Percentiles rank a stretch among this genome's conserved stretches.
Conservation (phyloP, 23 tunicate species). For the Oikopleura dioica region DNA sequence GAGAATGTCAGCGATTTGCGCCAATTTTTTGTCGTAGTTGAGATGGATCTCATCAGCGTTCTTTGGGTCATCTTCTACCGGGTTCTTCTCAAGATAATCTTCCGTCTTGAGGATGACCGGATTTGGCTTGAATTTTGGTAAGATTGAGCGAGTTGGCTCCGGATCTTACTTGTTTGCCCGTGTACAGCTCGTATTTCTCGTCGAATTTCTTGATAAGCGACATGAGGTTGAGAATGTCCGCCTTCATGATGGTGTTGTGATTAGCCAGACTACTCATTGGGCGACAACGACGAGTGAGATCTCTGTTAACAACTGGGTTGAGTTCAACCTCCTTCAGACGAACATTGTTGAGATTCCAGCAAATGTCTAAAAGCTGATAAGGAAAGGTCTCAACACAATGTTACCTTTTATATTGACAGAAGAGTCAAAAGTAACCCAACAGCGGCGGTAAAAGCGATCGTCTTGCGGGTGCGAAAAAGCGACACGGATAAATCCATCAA, state of each 20-base stretch:
- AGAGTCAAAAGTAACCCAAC: conserved; percentile 92
- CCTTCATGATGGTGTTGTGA: conserved; percentile 47
- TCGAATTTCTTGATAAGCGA: not conserved
- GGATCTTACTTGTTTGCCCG: no score
- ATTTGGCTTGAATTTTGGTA: not conserved
- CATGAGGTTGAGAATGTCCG: conserved; percentile 15
- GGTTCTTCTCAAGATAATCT: not conserved
- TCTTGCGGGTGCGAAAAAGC: conserved; percentile 69
- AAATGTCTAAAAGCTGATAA: no score
- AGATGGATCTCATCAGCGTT: not conserved
- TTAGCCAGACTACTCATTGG: conserved; percentile 78
- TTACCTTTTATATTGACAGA: conserved; percentile 84
- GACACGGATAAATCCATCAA: conserved; percentile 72
- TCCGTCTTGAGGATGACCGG: not conserved
- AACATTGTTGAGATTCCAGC: conserved; percentile 85
- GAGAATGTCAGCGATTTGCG: conserved; percentile 29
- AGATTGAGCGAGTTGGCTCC: no score
- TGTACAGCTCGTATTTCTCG: not conserved
- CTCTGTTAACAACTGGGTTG: conserved; percentile 95
- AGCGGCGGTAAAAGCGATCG: conserved; percentile 85
- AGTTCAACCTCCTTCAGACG: conserved; percentile 55
- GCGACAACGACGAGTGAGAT: conserved; percentile 67
- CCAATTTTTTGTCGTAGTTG: not conserved
- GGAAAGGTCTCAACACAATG: no score
- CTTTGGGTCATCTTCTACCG: not conserved